A percentile compares a stretch with the other conserved stretches of the same genome.
Evolutionary conservation across 2,797 vertebrate species (phyloP).

Genomic region (Microcaecilia unicolor): DNA sequence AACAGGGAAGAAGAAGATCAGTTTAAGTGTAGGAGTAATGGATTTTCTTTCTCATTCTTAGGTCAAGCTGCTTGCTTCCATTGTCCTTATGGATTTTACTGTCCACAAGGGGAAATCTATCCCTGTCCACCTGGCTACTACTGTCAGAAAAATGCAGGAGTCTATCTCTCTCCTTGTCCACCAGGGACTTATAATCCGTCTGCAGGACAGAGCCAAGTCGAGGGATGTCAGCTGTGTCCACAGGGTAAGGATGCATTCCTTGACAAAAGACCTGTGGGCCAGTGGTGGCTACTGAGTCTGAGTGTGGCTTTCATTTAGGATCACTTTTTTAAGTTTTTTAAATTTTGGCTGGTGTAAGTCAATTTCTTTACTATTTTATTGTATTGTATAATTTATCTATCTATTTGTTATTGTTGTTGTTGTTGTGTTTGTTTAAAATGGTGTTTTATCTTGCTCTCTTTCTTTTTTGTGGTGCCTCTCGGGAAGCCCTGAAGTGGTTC

Average conservation of each 20-base stretch:
- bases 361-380: too few species aligned
- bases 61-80: conserved; percentile 56
- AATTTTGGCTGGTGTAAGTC: too few species aligned
- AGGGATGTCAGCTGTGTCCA: conserved; percentile 72
- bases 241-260: conserved; percentile 78
- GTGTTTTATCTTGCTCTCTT: too few species aligned
- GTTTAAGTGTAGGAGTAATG: background rate
- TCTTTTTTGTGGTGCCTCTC: too few species aligned
- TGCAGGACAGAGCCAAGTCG: conserved; percentile 53
- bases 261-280: too few species aligned
- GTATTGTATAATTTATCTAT: too few species aligned
- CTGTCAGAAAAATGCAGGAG: conserved; percentile 58
- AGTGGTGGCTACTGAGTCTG: too few species aligned
- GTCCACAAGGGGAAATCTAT: conserved; percentile 53
- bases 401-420: too few species aligned
- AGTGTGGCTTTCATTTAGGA: too few species aligned
- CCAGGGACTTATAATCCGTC: conserved; percentile 66
- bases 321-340: too few species aligned
- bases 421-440: too few species aligned
- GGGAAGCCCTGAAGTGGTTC: too few species aligned
- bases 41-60: conserved; percentile 18
- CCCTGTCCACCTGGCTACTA: conserved; percentile 67
- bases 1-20: background rate
- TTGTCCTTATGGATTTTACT: conserved; percentile 73
- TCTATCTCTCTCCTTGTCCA: conserved; percentile 61